Base-by-base conservation (phyloP, 2,888 invertebrate species). In the Lacanobia wlatinum region DNA sequence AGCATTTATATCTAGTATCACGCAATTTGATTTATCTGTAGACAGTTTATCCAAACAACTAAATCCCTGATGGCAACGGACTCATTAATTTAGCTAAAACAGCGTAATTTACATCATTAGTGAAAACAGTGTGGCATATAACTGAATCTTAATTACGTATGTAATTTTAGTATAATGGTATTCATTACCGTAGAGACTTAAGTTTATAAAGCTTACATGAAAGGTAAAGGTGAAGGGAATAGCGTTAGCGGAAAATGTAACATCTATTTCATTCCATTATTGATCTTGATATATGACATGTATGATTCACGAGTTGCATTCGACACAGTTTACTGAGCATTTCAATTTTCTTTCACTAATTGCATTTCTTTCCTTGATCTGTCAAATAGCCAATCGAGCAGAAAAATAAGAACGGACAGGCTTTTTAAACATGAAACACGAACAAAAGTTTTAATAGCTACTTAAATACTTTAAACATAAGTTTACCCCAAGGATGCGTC, bases 71-170 rank as follows among this genome's bases (percentile, higher is more conserved):
- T 69, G 43, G 56, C 62, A 69, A 52, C n/a, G 16, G 12, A 40
- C 53, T 63, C 60, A 69, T 74, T 69, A 76, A 76, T 73, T 78
- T 68, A n/a, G 63, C 72, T 62, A 53, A 77, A 79, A 68, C 53
- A 67, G 62, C 43, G 60, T 60, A 63, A 73, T 76, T 70, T 63
- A 65, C 65, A 63, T 73, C 66, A 80, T 71, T 71, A 73, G 69
- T 58, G 70, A 71, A 73, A 73, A 69, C 60, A 69, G 34, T 52
- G 72, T 69, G 65, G 76, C 63, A 64, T 73, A 64, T 61, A 71
- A 65, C 73, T 76, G 65, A 80, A 71, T 83, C 70, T 76, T 82
- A 83, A 82, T 76, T 67, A 76, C 66, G 70, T 67, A 55, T 59
- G 63, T 83, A 66, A 83, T 71, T 71, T 82, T 72, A 68, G 70